A percentile compares a stretch with the other conserved stretches of the same genome.
Evolutionary conservation across 1,140 invertebrate species (phyloP).

Genomic region (Hydropsyche tenuis): DNA sequence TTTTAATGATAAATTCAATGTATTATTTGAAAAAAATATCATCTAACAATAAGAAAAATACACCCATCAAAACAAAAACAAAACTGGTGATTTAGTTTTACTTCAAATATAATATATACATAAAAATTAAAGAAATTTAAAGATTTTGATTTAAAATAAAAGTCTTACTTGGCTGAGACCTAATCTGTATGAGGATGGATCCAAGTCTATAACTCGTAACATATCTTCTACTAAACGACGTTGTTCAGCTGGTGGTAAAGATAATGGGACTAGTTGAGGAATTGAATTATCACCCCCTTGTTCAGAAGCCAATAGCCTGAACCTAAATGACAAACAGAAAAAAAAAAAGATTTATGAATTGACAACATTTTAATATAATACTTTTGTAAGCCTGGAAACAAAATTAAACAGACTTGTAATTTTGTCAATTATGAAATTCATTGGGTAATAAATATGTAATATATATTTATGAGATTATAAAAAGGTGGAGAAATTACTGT

Average conservation of each 20-base stretch:
- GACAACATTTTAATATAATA: not conserved
- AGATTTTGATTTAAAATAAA: no score
- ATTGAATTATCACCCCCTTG: slow-evolving; percentile 55
- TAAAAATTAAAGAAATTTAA: no score
- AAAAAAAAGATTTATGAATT: slow-evolving; percentile 21
- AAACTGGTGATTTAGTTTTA: no score
- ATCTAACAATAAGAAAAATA: no score
- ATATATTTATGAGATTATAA: not conserved
- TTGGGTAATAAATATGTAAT: not conserved
- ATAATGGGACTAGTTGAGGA: slow-evolving; percentile 53
- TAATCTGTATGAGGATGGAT: slow-evolving; percentile 84
- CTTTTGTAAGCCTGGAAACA: no score
- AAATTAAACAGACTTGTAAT: no score
- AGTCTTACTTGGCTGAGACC: slow-evolving; percentile 87
- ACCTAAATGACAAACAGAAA: slow-evolving; percentile 57
- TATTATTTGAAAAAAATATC: no score
- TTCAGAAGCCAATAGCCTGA: slow-evolving; percentile 73
- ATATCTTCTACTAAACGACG: slow-evolving; percentile 73
- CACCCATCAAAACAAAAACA: no score
- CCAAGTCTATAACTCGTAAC: slow-evolving; percentile 84
- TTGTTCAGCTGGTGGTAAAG: slow-evolving; percentile 58
- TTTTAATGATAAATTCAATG: no score
- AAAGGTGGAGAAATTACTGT: not conserved
- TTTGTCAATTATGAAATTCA: no score
- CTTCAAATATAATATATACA: no score